These are phyloP conservation scores for Pangasius krempfi DNA, from an alignment of 2,797 vertebrate species.

Conservation along the genomic window DNA sequence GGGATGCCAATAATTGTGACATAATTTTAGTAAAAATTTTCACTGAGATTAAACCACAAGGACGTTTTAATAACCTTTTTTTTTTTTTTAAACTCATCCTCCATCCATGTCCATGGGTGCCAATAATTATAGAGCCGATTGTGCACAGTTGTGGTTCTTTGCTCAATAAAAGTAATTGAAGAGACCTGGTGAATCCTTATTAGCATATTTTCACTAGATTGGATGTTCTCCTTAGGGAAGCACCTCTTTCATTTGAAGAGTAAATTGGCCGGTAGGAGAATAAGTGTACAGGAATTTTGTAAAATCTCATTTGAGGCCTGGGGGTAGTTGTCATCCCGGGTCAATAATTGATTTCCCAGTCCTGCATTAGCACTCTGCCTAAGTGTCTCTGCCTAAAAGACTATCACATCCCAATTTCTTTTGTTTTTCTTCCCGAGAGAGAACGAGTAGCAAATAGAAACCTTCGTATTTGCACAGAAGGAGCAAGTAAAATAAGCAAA, in stretches of 20 bases:
- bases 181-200: constrained; percentile 1
- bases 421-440: neutral
- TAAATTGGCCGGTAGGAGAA: constrained; percentile 35
- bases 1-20: neutral
- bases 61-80: neutral
- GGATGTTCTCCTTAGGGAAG: constrained; percentile 16
- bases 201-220: constrained; percentile 20
- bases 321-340: constrained; percentile 14
- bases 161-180: constrained; percentile 8
- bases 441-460: neutral
- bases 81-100: neutral
- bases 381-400: neutral
- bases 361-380: constrained; percentile 8
- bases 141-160: neutral
- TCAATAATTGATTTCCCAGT: constrained; percentile 35
- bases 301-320: constrained; percentile 36
- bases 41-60: neutral
- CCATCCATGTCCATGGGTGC: neutral
- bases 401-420: neutral
- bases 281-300: neutral
- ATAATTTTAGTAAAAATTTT: neutral
- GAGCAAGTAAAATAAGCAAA: neutral
- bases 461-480: neutral
- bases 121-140: neutral
- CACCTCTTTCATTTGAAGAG: neutral